Evolutionary conservation across 2,113 vertebrate genomes (phyloP).

Genomic region (Nannospalax galili): DNA sequence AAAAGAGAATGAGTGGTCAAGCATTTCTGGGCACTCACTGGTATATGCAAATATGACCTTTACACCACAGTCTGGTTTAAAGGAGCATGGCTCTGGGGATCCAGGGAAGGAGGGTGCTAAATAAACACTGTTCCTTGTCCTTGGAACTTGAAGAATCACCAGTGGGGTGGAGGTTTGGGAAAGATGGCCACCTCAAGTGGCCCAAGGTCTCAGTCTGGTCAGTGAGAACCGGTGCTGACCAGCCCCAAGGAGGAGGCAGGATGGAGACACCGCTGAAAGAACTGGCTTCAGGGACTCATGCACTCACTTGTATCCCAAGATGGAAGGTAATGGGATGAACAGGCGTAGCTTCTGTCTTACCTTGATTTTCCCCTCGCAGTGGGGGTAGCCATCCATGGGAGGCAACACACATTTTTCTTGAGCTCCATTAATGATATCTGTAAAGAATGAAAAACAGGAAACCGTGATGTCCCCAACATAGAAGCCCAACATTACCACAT

Average conservation of each 20-base stretch:
- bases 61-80: background rate
- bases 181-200: background rate
- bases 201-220: background rate
- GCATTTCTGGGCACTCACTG: background rate
- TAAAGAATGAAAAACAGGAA: constrained; percentile 64
- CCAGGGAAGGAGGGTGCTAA: background rate
- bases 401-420: constrained; percentile 99
- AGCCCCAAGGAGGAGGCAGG: background rate
- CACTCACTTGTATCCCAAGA: background rate
- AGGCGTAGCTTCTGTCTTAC: constrained; percentile 82
- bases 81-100: background rate
- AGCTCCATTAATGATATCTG: constrained; percentile 98
- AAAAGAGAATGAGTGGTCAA: background rate
- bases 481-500: background rate
- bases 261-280: background rate
- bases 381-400: constrained; percentile 97
- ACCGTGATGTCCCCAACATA: constrained; percentile 33
- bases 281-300: background rate
- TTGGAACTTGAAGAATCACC: background rate
- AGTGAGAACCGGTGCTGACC: background rate
- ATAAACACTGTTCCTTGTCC: background rate
- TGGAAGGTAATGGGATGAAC: background rate
- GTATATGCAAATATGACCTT: constrained; percentile 37
- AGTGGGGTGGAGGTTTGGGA: background rate
- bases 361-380: constrained; percentile 98